A percentile compares a stretch with the other conserved stretches of the same genome.
These are phyloP conservation scores for Andrena fulva DNA, from an alignment of 2,888 invertebrate species.

Conservation along the genomic window DNA sequence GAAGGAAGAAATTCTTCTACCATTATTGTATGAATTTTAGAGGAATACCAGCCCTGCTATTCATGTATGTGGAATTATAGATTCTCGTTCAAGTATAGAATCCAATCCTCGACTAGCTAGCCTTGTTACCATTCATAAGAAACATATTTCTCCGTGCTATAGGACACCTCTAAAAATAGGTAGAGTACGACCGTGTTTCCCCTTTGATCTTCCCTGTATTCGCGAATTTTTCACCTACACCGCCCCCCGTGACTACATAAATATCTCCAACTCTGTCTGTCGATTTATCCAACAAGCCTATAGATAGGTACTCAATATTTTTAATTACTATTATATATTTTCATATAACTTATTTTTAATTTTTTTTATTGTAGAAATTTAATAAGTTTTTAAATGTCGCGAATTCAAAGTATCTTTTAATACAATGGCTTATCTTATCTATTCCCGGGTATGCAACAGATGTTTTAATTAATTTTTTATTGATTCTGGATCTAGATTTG, in stretches of 20 bases:
- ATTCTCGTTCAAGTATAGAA: neutral
- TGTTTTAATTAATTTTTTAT: no score
- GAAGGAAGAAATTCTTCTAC: neutral
- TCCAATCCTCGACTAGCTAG: conserved; percentile 1
- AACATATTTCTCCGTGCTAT: conserved; percentile 7
- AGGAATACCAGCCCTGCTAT: neutral
- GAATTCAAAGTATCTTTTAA: no score
- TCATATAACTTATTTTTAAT: no score
- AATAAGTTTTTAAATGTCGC: no score
- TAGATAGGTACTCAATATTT: no score
- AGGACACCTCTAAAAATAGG: neutral
- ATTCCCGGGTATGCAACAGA: no score
- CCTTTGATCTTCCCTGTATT: neutral
- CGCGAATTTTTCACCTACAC: neutral
- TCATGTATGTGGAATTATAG: neutral
- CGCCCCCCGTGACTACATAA: neutral
- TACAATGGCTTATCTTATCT: no score
- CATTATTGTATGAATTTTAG: neutral
- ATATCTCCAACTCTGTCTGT: neutral
- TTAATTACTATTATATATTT: no score
- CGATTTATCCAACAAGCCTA: no score
- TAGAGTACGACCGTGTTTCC: neutral
- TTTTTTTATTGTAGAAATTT: no score
- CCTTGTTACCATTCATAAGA: neutral
- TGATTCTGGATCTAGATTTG: no score